These are phyloP conservation scores for Syrmaticus mikado DNA, from an alignment of 2,113 vertebrate genomes.

Conservation along the genomic window DNA sequence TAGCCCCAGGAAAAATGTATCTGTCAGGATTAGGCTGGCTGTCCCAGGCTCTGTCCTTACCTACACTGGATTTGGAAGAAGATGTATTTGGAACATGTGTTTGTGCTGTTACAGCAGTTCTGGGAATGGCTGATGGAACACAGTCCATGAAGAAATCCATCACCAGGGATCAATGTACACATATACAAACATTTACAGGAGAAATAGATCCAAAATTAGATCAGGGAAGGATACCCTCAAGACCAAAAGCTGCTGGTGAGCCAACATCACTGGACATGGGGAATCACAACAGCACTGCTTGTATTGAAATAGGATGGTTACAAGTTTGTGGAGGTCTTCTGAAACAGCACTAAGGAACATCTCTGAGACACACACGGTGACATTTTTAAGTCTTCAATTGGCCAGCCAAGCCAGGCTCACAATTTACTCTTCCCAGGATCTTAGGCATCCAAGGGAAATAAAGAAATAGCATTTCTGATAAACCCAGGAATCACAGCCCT, in stretches of 20 bases:
- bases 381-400: not conserved
- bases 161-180: not conserved
- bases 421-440: not conserved
- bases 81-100: fast-evolving
- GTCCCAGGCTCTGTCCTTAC: not conserved
- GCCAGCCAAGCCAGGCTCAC: not conserved
- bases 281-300: not conserved
- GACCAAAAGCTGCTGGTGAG: not conserved
- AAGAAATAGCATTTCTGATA: not conserved
- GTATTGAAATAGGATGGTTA: fast-evolving
- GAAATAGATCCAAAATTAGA: fast-evolving
- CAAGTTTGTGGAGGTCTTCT: not conserved
- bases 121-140: not conserved
- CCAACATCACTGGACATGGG: not conserved
- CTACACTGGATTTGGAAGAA: not conserved
- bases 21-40: not conserved
- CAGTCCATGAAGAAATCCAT: fast-evolving
- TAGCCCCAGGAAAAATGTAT: not conserved
- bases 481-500: not conserved
- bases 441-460: not conserved
- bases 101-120: not conserved
- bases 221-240: not conserved
- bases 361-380: not conserved
- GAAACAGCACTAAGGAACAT: not conserved
- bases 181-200: not conserved